Evolutionary conservation across 2,888 invertebrate species (phyloP), one percentile per base, ranked within the genome.

Genomic region (Apotomis capreana): DNA sequence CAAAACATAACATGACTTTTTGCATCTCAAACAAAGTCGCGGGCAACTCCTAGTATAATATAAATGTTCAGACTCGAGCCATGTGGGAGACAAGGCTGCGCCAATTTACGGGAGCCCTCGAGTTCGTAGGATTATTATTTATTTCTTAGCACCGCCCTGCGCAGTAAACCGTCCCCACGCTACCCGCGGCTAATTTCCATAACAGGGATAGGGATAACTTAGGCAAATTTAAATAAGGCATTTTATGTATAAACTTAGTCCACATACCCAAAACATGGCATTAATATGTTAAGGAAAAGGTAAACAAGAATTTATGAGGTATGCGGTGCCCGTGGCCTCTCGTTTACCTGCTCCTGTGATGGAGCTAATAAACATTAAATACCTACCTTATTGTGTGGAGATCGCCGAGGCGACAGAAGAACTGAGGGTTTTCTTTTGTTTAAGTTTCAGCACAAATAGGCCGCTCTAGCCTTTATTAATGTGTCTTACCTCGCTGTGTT

Each of bases 181-280:
- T 51, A 68, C 71, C 62, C 68, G 51, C 51, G 51, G 62, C 71
- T 71, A 51, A 68, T 71, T 68, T 71, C 71, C 71, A 71, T 71
- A 68, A 62, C 61, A 57, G 67, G 61, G 61, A 62, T 71, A 68
- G 61, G 67, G 65, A 65, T 65, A 65, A 57, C 65, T 71, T 71
- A 71, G 68, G 57, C 36, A 68, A 71, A 71, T 71, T 62, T 71
- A 71, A 71, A 68, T 71, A 71, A 68, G 62, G 57, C 68, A 62
- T 71, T 68, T 68, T 68, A 71, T 62, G 71, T 71, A 57, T 68
- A 68, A 71, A 68, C 62, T 68, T 68, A 62, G 57, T 44, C 46
- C 52, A 44, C 54, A 59, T 59, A 63, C 62, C 55, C 49, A 46
- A 58, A 58, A 57, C 52, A 51, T 15, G 49, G 51, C 61, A 68